Base-by-base conservation (phyloP, 2,888 invertebrate species). In the Ochropacha duplaris region DNA sequence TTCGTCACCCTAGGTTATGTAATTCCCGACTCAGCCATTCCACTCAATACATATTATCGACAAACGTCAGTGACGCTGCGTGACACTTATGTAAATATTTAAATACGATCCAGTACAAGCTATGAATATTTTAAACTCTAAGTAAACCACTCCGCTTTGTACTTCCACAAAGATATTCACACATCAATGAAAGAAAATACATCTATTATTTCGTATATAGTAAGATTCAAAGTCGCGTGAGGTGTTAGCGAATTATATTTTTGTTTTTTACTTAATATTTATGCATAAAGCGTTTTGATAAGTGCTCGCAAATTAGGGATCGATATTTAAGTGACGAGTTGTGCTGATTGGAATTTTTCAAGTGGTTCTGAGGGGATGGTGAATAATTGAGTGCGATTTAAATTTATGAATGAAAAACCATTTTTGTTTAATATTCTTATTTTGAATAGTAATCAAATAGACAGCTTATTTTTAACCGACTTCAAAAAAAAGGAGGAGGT, bases 61-160 rank as follows among this genome's bases (percentile, higher is more conserved):
- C 88, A 90, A 88, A 86, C 86, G 91, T 91, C 90, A 88, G 86
- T 81, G 84, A 84, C 86, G 88, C 87, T 81, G 87, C 87, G 90
- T 92, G 92, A 92, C 91, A 92, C 92, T 93, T 93, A 93, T 93
- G 93, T 92, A 93, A 93, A 93, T 93, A 93, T 93, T 93, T 93
- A 93, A 93, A 93, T 93, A 93, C 93, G 92, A 93, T 93, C 90
- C 88, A 90, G 92, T 92, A 91, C 93, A 92, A 90, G 90, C 93
- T 93, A 93, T 93, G 93, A 93, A 93, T 93, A 93, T 93, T 92
- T 93, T 93, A 93, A 93, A 90, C 83, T 89, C 86, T 82, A 88
- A 90, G 91, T 88, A 91, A 91, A 91, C 88, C 90, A 86, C 89
- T 88, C 84, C 79, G 83, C 85, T 87, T 86, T 83, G 84, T 84